Conservation (phyloP, 1,140 invertebrate species). For the Trissolcus basalis region DNA sequence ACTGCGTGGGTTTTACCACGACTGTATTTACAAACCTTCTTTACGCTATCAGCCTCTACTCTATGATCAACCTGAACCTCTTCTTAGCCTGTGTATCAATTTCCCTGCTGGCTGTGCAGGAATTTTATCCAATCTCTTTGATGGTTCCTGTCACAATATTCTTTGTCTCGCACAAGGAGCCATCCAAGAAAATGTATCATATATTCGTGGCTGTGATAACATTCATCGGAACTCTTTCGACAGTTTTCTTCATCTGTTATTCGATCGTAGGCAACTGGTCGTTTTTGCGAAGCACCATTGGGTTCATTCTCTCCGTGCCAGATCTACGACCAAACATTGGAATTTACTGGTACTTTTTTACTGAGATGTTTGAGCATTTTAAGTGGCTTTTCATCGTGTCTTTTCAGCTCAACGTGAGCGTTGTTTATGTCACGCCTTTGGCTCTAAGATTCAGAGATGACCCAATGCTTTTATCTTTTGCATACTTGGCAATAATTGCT, state of each 20-base stretch:
- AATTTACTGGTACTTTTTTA: slow-evolving; percentile 99
- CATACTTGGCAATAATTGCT: slow-evolving; percentile 88
- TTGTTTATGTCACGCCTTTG: slow-evolving; percentile 92
- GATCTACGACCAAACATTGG: slow-evolving; percentile 98
- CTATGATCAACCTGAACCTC: slow-evolving; percentile 81
- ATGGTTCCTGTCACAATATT: slow-evolving; percentile 85
- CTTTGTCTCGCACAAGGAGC: slow-evolving; percentile 70
- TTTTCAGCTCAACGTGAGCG: slow-evolving; percentile 96
- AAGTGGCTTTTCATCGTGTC: slow-evolving; percentile 94
- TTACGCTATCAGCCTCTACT: slow-evolving; percentile 82
- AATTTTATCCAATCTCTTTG: slow-evolving; percentile 90
- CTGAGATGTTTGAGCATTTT: slow-evolving; percentile 99
- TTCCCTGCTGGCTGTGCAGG: slow-evolving; percentile 87
- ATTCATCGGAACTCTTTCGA: slow-evolving; percentile 68
- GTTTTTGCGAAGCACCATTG: slow-evolving; percentile 68
- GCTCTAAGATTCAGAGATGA: slow-evolving; percentile 90
- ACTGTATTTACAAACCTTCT: slow-evolving; percentile 93
- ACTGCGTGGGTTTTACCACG: slow-evolving; percentile 93
- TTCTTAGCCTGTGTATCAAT: slow-evolving; percentile 81
- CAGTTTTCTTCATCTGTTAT: slow-evolving; percentile 64
- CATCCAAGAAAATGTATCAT: slow-evolving; percentile 38
- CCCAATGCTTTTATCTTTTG: slow-evolving; percentile 89
- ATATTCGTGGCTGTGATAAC: slow-evolving; percentile 60
- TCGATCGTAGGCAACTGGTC: slow-evolving; percentile 70
- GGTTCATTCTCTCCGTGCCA: slow-evolving; percentile 81